phyloP scores from a whole-genome alignment of 2,113 vertebrate species.

The Delphinapterus leucas region DNA sequence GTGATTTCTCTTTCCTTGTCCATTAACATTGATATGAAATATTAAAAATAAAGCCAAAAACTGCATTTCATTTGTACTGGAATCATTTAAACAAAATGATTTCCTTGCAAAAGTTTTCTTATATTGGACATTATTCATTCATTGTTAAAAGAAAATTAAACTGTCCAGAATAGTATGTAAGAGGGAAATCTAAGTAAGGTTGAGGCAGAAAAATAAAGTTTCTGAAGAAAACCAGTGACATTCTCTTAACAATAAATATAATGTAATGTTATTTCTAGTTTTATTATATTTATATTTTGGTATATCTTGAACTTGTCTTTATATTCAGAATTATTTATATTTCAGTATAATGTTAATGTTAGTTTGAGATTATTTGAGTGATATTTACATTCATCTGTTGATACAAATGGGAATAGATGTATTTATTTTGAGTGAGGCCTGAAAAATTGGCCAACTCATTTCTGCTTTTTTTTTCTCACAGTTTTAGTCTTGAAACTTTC shows the following conservation, averaged over 20 bases:
- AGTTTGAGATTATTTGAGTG: constrained; percentile 39
- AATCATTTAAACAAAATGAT: neutral
- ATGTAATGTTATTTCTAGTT: constrained; percentile 19
- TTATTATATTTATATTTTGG: constrained; percentile 7
- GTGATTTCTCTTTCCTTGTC: neutral
- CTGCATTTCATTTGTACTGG: neutral
- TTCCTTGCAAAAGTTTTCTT: neutral
- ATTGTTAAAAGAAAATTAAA: neutral
- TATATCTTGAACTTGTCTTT: constrained; percentile 30
- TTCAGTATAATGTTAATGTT: constrained; percentile 50
- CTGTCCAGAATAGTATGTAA: neutral
- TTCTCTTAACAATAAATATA: constrained; percentile 30
- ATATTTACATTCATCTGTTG: constrained; percentile 59
- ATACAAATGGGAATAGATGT: constrained; percentile 46
- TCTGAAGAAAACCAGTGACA: constrained; percentile 47
- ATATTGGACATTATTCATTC: neutral
- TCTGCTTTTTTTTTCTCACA: neutral
- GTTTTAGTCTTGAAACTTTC: constrained; percentile 61
- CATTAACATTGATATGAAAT: neutral
- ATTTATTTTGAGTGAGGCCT: constrained; percentile 53
- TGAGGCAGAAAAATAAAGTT: constrained; percentile 28
- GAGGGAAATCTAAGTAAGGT: neutral
- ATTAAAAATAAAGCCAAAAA: constrained; percentile 22
- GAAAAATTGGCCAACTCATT: constrained; percentile 54
- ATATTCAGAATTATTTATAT: constrained; percentile 58